Evolutionary conservation across 1,140 invertebrate genomes (phyloP).

Genomic region (Drosophila asahinai): DNA sequence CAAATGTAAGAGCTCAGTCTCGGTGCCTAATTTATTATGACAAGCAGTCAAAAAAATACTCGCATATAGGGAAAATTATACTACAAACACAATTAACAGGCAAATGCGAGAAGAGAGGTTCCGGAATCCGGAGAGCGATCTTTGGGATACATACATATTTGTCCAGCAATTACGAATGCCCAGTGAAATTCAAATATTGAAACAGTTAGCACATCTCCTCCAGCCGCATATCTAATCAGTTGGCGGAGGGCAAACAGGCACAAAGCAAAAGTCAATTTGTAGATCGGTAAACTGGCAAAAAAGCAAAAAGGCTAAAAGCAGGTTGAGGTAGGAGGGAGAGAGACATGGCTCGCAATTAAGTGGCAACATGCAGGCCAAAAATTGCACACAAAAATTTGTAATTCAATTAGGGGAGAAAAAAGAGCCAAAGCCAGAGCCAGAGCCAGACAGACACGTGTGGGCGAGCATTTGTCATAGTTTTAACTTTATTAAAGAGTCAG

Average conservation of each 20-base stretch:
- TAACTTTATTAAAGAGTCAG: conserved; percentile 15
- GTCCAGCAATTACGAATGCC: conserved; percentile 57
- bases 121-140: conserved; percentile 13
- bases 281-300: conserved; percentile 21
- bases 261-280: conserved; percentile 53
- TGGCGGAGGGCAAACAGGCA: conserved; percentile 31
- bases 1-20: conserved; percentile 39
- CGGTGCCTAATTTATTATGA: conserved; percentile 50
- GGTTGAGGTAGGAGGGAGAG: background rate
- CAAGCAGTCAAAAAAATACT: conserved; percentile 10
- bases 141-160: conserved; percentile 37
- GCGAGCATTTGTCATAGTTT: conserved; percentile 36
- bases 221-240: conserved; percentile 44
- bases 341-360: conserved; percentile 12
- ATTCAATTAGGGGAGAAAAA: conserved; percentile 38
- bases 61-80: conserved; percentile 10
- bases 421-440: background rate
- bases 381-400: conserved; percentile 17
- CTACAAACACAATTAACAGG: conserved; percentile 47
- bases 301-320: background rate
- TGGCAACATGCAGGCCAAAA: conserved; percentile 10
- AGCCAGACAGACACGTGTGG: background rate
- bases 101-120: conserved; percentile 30
- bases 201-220: conserved; percentile 50
- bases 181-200: conserved; percentile 60